Evolutionary conservation across 2,888 invertebrate species (phyloP), one percentile per base, ranked within the genome.

Genomic region (Drosophila nr. fundita): DNA sequence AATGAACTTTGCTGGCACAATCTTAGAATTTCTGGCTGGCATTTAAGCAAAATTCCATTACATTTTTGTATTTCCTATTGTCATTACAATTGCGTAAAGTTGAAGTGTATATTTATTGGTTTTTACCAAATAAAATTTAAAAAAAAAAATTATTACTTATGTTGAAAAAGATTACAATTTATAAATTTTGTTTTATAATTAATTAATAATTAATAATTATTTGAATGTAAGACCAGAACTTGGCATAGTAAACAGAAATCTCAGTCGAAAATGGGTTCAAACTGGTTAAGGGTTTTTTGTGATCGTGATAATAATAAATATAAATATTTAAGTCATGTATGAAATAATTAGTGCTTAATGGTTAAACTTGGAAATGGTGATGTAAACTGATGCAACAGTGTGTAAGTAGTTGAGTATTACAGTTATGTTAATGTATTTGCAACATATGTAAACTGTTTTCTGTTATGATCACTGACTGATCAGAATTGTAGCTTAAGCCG

Each of bases 21-120:
- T 27, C 71, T 60, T 70, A 57, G 58, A 30, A n/a, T 38, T 58
- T 40, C 38, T 40, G 13, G 21, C 55, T 68, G 58, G 34, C 58
- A 21, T 24, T 57, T 38, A 27, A 57, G 21, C 21, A 21, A 24
- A 69, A 57, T 50, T 58, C 50, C 34, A 38, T 18, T 5, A n/a
- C 15, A 48, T 36, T 13, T 27, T 27, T 8, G 40, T 63, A 36
- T 13, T 10, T 34, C 34, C 8, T 11, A 24, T 34, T 54, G 34
- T 34, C 18, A 24, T 18, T 24, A 6, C 34, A n/a, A 38, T n/a
- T 27, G 11, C 18, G 6, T 18, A 24, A 24, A 34, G 18, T 24
- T 54, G 4, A 54, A 54, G 8, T 55, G 27, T 54, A 2, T n/a
- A 6, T 36, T 54, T 27, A 27, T 48, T 48, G 10, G 18, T 48